Base-by-base conservation (phyloP, 2,888 invertebrate genomes). In the Scaptomyza polygonia region DNA sequence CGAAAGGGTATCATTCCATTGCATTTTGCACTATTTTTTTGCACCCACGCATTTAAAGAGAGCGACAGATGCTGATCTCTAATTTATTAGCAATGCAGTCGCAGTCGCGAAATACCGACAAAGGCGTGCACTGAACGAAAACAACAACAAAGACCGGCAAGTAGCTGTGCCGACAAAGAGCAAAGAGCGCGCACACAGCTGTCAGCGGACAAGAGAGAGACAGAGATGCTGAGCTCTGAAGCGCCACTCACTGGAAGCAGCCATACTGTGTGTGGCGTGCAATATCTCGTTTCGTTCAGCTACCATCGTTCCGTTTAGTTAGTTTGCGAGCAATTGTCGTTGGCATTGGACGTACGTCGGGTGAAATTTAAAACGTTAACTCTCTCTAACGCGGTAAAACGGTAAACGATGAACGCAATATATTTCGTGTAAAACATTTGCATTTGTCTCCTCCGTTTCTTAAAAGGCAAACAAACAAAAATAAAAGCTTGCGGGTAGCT, bases 311-410 rank as follows among this genome's bases (percentile, higher is more conserved):
- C 42, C 42, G 42, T 40, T 29, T 11, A 52, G 52, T 63, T 71
- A 90, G 89, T 90, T 89, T 89, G 80, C 88, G 84, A 90, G 89
- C 85, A 85, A 71, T 82, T 81, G 81, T 89, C 89, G 88, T 86
- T 72, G 70, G 76, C 77, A 67, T 72, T 81, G 79, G 89, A 81
- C 72, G 89, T 88, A 45, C 61, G 61, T 64, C 47, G 74, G 45
- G 64, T 36, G 53, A 16, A 39, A 45, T 52, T 54, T 11, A 7
- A n/a, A 45, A 3, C n/a, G 21, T 27, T 42, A 43, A 43, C 40
- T 36, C 42, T 36, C 32, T 51, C 45, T 43, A 42, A 43, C 72
- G 72, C 54, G 61, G 51, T 62, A 49, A 48, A 52, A 16, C 45
- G 55, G 3, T 27, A 39, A 40, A 11, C 45, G 45, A 18, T 39